Evolutionary conservation across 2,888 invertebrate species (phyloP).

Genomic region (Hartigia nigra): DNA sequence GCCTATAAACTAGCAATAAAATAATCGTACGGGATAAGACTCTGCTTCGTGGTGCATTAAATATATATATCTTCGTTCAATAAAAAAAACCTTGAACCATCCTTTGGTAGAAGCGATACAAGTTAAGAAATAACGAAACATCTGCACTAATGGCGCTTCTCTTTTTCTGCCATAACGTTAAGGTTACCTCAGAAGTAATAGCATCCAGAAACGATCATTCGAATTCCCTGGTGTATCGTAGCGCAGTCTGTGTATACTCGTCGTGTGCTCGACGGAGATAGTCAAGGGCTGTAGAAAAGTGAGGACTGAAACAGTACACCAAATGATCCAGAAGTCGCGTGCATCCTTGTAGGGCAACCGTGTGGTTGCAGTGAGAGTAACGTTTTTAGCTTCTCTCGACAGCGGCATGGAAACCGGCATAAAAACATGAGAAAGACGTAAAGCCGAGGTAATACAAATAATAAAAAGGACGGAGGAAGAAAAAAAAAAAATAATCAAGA

Average conservation of each 20-base stretch:
- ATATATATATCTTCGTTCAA: neutral
- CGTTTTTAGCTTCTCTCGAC: conserved; percentile 29
- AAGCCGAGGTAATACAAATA: neutral
- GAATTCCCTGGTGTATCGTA: neutral
- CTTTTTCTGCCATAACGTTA: neutral
- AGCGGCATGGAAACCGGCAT: conserved; percentile 23
- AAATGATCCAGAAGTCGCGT: neutral
- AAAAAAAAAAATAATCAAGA: conserved; percentile 27
- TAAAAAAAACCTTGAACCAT: neutral
- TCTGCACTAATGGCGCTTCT: neutral
- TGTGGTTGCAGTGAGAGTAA: conserved; percentile 20
- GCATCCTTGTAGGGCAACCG: conserved; percentile 42
- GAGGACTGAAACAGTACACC: neutral
- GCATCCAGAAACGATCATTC: neutral
- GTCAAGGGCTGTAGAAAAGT: neutral
- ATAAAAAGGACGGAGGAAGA: neutral
- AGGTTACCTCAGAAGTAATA: neutral
- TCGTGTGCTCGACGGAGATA: neutral
- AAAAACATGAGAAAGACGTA: neutral
- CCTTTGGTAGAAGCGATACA: neutral
- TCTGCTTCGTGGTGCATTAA: neutral
- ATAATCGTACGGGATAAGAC: neutral
- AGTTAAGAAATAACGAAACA: neutral
- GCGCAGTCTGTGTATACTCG: neutral
- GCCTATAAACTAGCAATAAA: neutral